Base-by-base conservation (phyloP, 2,888 invertebrate species). In the Hoplodrina blanda region DNA sequence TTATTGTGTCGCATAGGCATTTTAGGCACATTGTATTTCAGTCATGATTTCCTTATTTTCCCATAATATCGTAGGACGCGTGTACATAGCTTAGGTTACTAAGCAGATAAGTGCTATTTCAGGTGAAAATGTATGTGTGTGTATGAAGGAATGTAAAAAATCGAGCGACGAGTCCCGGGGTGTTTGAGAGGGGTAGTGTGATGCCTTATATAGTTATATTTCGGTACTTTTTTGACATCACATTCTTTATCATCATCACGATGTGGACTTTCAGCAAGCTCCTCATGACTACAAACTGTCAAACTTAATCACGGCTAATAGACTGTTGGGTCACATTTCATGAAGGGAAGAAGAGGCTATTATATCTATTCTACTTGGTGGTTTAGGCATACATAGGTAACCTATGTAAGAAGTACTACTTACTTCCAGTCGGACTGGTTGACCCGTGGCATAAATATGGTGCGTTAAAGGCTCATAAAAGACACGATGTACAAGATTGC, bases 401-500 rank as follows among this genome's bases (percentile, higher is more conserved):
- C 25, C 25, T 25, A 25, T 25, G 25, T 25, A 25, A 25, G 25
- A 25, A 25, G 25, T 25, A 25, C n/a, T n/a, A n/a, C n/a, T n/a
- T n/a, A 46, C 20, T 6, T 20, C 11, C 13, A 25, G 41, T 41
- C 10, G 46, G 37, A n/a, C 19, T 50, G 53, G 33, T 62, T 53
- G 50, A 56, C 76, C 59, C 41, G 44, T 50, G 55, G 13, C 46
- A 68, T 63, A 63, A 49, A 63, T 59, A 53, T 63, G 44, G 55
- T 61, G 53, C 55, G 60, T 60, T 56, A 73, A 63, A 63, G 53
- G 69, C 68, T 76, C 50, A 76, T 78, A 78, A 76, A 80, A 81
- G 57, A 57, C 60, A 66, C 71, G 65, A 80, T 66, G 66, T 67
- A 81, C 61, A 54, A 81, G 61, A 71, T 78, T 62, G 56, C 63